Evolutionary conservation across 2,888 invertebrate species (phyloP), one percentile per base, ranked within the genome.

Genomic region (Microplitis deprimator): DNA sequence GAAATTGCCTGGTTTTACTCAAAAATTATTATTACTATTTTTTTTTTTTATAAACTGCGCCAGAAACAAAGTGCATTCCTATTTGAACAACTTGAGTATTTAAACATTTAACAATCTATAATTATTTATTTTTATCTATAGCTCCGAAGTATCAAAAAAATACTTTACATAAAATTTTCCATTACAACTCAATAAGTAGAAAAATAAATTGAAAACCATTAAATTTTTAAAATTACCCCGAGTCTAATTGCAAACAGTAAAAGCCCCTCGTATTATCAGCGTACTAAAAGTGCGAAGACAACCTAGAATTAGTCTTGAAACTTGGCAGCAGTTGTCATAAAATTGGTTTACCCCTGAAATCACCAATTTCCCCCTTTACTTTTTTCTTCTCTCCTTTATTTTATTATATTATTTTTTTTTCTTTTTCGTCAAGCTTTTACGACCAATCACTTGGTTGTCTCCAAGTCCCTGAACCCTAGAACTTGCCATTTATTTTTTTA

Each of bases 391-490:
- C 50, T 50, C 8, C 13, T 50, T 50, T 50, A 50, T 50, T 50
- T 50, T 13, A 50, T 50, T 50, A 6, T 50, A 50, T 50, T 50
- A 13, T 13, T 50, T 50, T 50, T 50, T 50, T 50, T 50, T 10
- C 86, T 89, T 89, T 89, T 87, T 60, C 40, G 88, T 50, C 50
- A 50, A 50, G 88, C 86, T 83, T 89, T 89, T 89, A 89, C 88
- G 89, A 89, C 84, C 89, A 88, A 89, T 89, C 88, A 87, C 84
- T 84, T 82, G 85, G 85, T 84, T 84, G 80, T 73, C 61, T 17
- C 20, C 70, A 59, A 59, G 29, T 20, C 7, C 7, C 16, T 17
- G 50, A 17, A 70, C 20, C 17, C 50, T 59, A 16, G 20, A 16
- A 70, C 17, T 17, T 17, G 64, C 20, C 64, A 64, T 67, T 67